Percentiles rank a stretch among this genome's conserved stretches.
These are phyloP conservation scores for Chaetodon trifascialis DNA, from an alignment of 2,113 vertebrate genomes.

Conservation along the genomic window DNA sequence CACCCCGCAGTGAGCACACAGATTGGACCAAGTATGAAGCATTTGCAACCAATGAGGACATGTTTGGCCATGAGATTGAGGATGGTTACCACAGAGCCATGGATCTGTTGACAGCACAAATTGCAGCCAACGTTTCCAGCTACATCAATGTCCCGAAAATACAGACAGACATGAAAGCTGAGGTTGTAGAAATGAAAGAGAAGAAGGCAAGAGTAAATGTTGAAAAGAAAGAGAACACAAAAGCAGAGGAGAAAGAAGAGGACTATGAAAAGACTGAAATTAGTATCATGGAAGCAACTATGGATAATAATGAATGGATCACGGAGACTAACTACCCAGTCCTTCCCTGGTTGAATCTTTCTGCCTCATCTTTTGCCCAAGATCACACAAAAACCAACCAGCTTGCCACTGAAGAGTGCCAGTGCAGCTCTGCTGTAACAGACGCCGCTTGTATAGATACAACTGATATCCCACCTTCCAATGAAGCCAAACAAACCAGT, in stretches of 20 bases:
- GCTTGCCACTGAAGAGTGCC: slow-evolving; percentile 9
- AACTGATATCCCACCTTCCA: neutral
- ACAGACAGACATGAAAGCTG: neutral
- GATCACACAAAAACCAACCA: slow-evolving; percentile 9
- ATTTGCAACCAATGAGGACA: slow-evolving; percentile 40
- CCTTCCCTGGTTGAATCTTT: slow-evolving; percentile 63
- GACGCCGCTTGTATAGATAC: neutral
- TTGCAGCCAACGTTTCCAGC: neutral
- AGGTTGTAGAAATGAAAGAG: slow-evolving; percentile 5
- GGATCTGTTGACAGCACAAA: slow-evolving; percentile 13
- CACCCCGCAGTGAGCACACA: neutral
- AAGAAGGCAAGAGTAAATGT: neutral
- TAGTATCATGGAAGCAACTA: slow-evolving; percentile 85
- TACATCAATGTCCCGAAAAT: neutral
- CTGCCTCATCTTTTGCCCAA: slow-evolving; percentile 10
- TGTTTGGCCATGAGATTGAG: slow-evolving; percentile 56
- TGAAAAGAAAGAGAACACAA: neutral
- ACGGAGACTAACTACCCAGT: slow-evolving; percentile 66
- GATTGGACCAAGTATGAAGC: neutral
- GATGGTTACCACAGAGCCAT: slow-evolving; percentile 42
- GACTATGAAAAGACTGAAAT: slow-evolving; percentile 78
- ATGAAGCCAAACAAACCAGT: slow-evolving; percentile 29
- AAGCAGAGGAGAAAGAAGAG: slow-evolving; percentile 33
- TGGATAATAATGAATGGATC: slow-evolving; percentile 85
- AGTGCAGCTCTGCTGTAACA: neutral